Evolutionary conservation across 2,797 vertebrate species (phyloP), one percentile per base, ranked within the genome.

Genomic region (Rhinoraja longicauda): DNA sequence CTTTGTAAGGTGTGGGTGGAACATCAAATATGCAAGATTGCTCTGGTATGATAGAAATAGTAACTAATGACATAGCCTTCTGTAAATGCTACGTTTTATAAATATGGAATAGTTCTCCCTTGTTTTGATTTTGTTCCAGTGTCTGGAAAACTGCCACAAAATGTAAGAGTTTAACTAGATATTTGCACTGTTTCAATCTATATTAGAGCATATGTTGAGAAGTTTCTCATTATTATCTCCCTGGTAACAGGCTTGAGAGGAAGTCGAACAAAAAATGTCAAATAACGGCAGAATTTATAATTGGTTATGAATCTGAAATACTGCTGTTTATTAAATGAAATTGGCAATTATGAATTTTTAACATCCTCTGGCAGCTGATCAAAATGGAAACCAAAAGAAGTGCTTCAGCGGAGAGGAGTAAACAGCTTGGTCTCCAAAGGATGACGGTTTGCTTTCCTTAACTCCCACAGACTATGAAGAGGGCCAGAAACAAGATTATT

Each of bases 181-280:
- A 29, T 26, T 9, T 64, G 59, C 13, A 9, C 59, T 64, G 59
- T 36, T 1, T 88, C n/a, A 32, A 19, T 64, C 29, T 88, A 84
- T 82, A 82, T 84, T 57, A 32, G n/a, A 19, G 19, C 84, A 57
- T 82, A 26, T 29, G 45, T 53, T 82, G 45, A 19, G 59, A 88
- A 64, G 59, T 88, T 64, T 62, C 13, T 88, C 29, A 64, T 88
- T 88, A 88, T 88, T 88, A n/a, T 88, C 57, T 88, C 84, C 57
- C 13, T 88, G 57, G 84, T 21, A 64, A 36, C n/a, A 15, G 13
- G 29, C 59, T 88, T 64, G 84, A 21, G 13, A 88, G n/a, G 84
- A 88, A 88, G 59, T 36, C 21, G 24, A 53, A 84, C 19, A 81
- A 19, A 81, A 53, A 72, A 82, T 57, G 45, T 53, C 81, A 84